Base-by-base conservation (phyloP, 2,888 invertebrate genomes). In the Chymomyza amoena region DNA sequence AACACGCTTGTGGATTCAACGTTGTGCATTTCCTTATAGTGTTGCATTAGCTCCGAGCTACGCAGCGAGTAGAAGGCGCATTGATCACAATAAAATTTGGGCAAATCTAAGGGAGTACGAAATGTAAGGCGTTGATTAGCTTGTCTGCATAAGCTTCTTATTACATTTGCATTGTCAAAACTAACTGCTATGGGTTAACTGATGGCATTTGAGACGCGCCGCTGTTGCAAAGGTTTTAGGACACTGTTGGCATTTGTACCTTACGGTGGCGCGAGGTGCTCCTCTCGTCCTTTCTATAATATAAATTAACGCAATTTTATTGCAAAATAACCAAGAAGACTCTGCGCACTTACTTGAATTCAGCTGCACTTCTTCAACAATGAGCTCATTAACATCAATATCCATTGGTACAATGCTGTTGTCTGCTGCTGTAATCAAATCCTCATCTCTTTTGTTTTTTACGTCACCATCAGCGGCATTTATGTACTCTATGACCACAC, bases 401-500 rank as follows among this genome's bases (percentile, higher is more conserved):
- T 89, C 83, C 83, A 89, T 88, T 60, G 16, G 73, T 32, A 64
- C 64, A 57, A 69, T 6, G 73, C 76, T 51, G 69, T 61, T 25
- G 32, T 25, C 56, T 32, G 32, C 61, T 50, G 16, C 36, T 59
- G 25, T 13, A 51, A 51, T 28, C 28, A 57, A 57, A 20, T 57
- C 25, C 3, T 9, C 13, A 9, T 57, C 20, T 20, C 0, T 6
- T 57, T 61, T n/a, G 7, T 36, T 25, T 18, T 28, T 32, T 5
- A 50, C n/a, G 51, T 77, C 75, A 59, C 75, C 77, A 57, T 72
- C 69, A 7, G 63, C 61, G 0, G 86, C 81, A 70, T 90, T 86
- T 28, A 90, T 90, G 25, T 90, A 90, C 39, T 90, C 90, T 52
- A 90, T 88, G 4, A 90, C 88, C 39, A 90, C 89, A 28, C 87